Evolutionary conservation across 2,888 invertebrate species (phyloP).

Genomic region (Meta bourneti): DNA sequence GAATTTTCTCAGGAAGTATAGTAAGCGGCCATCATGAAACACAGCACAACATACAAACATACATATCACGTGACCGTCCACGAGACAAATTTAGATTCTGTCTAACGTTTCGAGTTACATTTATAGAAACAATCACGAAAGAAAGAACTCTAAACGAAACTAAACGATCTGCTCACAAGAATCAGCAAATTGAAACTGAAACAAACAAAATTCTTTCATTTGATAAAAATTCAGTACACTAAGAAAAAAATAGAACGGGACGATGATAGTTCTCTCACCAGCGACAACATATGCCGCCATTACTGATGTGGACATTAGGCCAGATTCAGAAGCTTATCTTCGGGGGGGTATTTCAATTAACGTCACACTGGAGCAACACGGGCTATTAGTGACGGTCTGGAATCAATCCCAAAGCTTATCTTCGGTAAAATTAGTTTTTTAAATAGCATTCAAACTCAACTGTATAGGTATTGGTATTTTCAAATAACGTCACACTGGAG

Average conservation of each 20-base stretch:
- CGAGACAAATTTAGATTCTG: constrained; percentile 73
- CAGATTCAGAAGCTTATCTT: constrained; percentile 41
- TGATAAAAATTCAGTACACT: neutral
- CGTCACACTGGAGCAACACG: too few relatives aligned
- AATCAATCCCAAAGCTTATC: too few relatives aligned
- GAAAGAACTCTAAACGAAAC: neutral
- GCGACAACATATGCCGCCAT: constrained; percentile 67
- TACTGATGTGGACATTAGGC: constrained; percentile 28
- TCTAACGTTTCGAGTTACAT: constrained; percentile 71
- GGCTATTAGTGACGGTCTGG: too few relatives aligned
- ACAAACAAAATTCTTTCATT: neutral
- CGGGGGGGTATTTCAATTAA: too few relatives aligned
- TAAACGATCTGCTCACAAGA: neutral
- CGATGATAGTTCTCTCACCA: neutral
- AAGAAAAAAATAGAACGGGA: neutral
- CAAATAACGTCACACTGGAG: too few relatives aligned
- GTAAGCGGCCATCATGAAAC: constrained; percentile 71
- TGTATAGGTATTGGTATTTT: too few relatives aligned
- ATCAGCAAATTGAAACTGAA: neutral
- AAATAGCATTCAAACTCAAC: too few relatives aligned
- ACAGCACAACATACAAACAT: constrained; percentile 70
- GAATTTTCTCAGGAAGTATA: neutral
- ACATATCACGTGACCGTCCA: constrained; percentile 76
- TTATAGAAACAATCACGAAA: constrained; percentile 2
- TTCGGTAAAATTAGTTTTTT: too few relatives aligned